These are phyloP conservation scores for Potamarius usumacintae DNA, from an alignment of 2,113 vertebrate species.

Conservation along the genomic window DNA sequence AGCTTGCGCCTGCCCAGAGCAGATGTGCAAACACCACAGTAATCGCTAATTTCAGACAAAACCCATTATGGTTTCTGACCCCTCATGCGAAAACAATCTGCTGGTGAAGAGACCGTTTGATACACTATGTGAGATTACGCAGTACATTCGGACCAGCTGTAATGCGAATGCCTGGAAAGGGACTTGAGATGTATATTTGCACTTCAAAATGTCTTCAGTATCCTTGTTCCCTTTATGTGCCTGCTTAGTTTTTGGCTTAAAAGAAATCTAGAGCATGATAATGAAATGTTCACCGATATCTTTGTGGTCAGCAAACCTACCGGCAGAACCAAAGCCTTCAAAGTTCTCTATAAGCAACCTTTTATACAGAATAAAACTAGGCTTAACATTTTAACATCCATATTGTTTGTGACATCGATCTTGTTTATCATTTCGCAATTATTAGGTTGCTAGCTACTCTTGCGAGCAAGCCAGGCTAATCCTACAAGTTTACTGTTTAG, in stretches of 20 bases:
- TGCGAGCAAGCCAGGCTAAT: neutral
- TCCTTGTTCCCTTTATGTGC: neutral
- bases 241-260: neutral
- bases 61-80: neutral
- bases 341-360: neutral
- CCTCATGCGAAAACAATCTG: neutral
- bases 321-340: neutral
- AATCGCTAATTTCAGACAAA: constrained; percentile 9
- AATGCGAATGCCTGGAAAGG: neutral
- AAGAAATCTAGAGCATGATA: neutral
- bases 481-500: neutral
- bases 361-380: neutral
- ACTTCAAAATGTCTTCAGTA: neutral
- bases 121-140: neutral
- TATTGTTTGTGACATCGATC: neutral
- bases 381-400: neutral
- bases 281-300: neutral
- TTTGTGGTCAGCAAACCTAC: neutral
- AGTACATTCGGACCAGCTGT: constrained; percentile 2
- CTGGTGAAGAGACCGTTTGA: neutral
- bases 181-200: neutral
- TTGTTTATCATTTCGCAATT: neutral
- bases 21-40: constrained; percentile 25
- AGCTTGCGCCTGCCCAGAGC: neutral
- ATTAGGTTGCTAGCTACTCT: neutral